Percentiles rank a stretch among this genome's conserved stretches.
Conservation (phyloP, 2,888 invertebrate species). For the Hedya salicella region DNA sequence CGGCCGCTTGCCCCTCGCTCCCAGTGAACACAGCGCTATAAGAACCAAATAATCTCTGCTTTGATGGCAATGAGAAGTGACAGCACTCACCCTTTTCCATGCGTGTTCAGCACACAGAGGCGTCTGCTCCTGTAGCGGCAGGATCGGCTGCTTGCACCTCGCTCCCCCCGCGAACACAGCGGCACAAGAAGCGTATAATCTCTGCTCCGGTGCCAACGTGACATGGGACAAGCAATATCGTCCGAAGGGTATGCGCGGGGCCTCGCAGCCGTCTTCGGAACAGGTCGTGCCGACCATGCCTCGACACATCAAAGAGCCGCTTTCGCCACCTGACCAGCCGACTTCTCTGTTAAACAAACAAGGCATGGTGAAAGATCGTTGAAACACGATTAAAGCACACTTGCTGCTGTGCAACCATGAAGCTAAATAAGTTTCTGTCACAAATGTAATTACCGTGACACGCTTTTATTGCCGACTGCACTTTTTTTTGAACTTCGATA, state of each 20-base stretch:
- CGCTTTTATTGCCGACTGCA: too few relatives aligned
- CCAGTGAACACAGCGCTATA: constrained; percentile 81
- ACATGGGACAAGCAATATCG: constrained; percentile 94
- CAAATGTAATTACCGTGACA: too few relatives aligned
- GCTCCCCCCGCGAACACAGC: constrained; percentile 81
- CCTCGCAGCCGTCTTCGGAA: constrained; percentile 62
- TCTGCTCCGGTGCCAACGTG: constrained; percentile 93
- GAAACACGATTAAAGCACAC: too few relatives aligned
- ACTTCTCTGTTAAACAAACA: constrained; percentile 53
- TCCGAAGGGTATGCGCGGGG: constrained; percentile 88
- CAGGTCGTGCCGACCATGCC: constrained; percentile 52
- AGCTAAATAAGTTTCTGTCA: too few relatives aligned
- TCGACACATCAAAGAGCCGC: constrained; percentile 54
- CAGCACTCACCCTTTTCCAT: constrained; percentile 86
- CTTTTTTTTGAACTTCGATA: too few relatives aligned
- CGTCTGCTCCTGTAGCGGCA: constrained; percentile 85
- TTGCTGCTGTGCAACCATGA: too few relatives aligned
- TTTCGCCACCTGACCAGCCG: constrained; percentile 74
- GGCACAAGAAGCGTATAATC: constrained; percentile 84
- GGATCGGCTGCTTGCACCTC: constrained; percentile 76
- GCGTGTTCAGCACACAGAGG: constrained; percentile 91
- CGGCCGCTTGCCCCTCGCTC: constrained; percentile 76
- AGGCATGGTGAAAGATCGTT: too few relatives aligned
- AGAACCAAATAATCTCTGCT: constrained; percentile 88
- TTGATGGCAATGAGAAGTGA: constrained; percentile 93